Base-by-base conservation (phyloP, 2,797 vertebrate species). In the Aphelocoma californica region DNA sequence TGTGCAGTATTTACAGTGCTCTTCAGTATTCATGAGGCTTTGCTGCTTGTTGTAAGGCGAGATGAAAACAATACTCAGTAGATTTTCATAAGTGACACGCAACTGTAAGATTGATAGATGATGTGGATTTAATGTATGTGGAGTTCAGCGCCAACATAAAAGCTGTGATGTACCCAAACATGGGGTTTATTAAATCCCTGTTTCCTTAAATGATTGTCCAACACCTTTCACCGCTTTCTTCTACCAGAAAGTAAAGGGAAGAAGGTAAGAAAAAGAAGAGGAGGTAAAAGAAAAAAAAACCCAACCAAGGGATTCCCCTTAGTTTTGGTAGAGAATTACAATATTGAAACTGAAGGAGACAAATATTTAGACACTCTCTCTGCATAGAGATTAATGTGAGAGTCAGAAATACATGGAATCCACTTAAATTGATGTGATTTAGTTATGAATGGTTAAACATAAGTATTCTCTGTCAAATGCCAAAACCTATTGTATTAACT, bases 51-150 rank as follows among this genome's bases (percentile, higher is more conserved):
- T 98, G 97, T 98, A 98, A 97, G 97, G 97, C 96, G 78, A 98
- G 98, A 98, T 98, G 98, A 98, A 98, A 98, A 98, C 98, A 98
- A 98, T 98, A 97, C 98, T 98, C 98, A 97, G 97, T 98, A 98
- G 98, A 98, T 98, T 98, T 98, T 98, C 98, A 97, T 98, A 98
- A 98, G 97, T 98, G 98, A 98, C 98, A 98, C 47, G 18, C 94
- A 98, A 97, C 97, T 95, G 97, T 97, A 97, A 98, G 98, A 98
- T 98, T 98, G 98, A 98, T 98, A 98, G 98, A 98, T 98, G 98
- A 97, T 98, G 97, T 96, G 91, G 96, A 97, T 97, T 98, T 98
- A 98, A 98, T 97, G 97, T 97, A 97, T 98, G 97, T 97, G 97
- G 97, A 98, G 97, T 97, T 97, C 97, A 97, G 96, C 92, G 23